Evolutionary conservation across 2,797 vertebrate species (phyloP).

Genomic region (Esox lucius): DNA sequence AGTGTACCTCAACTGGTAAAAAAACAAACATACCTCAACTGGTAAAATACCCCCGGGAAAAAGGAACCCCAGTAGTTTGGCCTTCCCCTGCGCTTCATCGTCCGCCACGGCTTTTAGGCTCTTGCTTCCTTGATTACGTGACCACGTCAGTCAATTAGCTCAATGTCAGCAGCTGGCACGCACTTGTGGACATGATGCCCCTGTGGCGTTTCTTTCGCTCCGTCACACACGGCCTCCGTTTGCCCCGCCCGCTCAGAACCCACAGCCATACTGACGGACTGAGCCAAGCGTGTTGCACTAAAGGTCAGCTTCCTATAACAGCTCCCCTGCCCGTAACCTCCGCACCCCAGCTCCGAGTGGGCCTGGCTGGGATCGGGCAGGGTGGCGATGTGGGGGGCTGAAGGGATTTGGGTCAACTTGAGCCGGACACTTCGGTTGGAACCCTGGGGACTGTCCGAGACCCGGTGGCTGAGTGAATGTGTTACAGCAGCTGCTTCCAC

Average conservation of each 20-base stretch:
- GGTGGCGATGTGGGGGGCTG: not conserved
- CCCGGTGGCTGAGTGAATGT: not conserved
- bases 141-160: slow-evolving; percentile 65
- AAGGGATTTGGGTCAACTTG: not conserved
- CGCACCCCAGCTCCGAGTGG: not conserved
- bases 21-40: slow-evolving; percentile 24
- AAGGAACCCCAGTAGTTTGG: slow-evolving; percentile 15
- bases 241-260: not conserved
- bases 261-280: slow-evolving; percentile 32
- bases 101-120: slow-evolving; percentile 31
- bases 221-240: slow-evolving; percentile 41
- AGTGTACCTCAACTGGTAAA: slow-evolving; percentile 8
- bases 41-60: slow-evolving; percentile 37
- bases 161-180: slow-evolving; percentile 64
- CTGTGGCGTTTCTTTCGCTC: slow-evolving; percentile 53
- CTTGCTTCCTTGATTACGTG: slow-evolving; percentile 41
- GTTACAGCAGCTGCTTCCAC: slow-evolving; percentile 1
- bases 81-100: slow-evolving; percentile 11
- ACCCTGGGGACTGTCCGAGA: slow-evolving; percentile 6
- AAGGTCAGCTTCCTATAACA: slow-evolving; percentile 66
- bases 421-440: not conserved
- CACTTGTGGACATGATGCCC: slow-evolving; percentile 59
- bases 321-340: slow-evolving; percentile 32
- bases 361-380: not conserved
- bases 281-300: slow-evolving; percentile 36